A percentile compares a stretch with the other conserved stretches of the same genome.
phyloP scores from a whole-genome alignment of 2,797 vertebrate genomes.

The Gymnopithys bicolor region DNA sequence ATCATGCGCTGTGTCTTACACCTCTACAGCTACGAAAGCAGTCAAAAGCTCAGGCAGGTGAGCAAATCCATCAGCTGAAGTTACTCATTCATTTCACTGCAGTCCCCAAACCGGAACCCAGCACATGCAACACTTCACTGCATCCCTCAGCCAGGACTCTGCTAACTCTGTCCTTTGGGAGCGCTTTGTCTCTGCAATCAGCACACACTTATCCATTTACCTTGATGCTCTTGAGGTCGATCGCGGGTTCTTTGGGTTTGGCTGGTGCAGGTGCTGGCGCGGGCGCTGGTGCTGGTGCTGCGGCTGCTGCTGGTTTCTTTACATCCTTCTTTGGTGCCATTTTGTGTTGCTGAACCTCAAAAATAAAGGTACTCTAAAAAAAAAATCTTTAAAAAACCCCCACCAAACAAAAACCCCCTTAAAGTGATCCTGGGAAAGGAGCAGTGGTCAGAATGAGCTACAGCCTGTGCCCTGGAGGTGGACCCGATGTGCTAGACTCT shows the following conservation, averaged over 20 bases:
- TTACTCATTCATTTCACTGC: slow-evolving; percentile 37
- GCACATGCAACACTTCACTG: neutral
- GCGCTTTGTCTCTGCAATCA: neutral
- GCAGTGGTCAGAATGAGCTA: slow-evolving; percentile 72
- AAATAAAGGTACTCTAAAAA: slow-evolving; percentile 57
- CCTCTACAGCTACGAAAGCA: neutral
- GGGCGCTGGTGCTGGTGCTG: slow-evolving; percentile 31
- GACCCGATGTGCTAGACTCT: slow-evolving; percentile 73
- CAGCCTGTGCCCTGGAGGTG: slow-evolving; percentile 79
- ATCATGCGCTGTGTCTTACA: neutral
- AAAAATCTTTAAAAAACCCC: fast-evolving
- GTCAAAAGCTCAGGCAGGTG: slow-evolving; percentile 6
- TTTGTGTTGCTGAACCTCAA: slow-evolving; percentile 59
- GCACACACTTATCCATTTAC: slow-evolving; percentile 68
- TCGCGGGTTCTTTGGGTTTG: slow-evolving; percentile 79
- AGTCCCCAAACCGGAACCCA: neutral
- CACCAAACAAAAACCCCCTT: neutral
- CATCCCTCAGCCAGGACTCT: neutral
- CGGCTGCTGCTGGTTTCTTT: slow-evolving; percentile 79
- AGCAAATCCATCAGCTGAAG: neutral
- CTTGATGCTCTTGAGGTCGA: slow-evolving; percentile 85
- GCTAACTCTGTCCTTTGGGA: neutral
- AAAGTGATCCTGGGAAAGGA: slow-evolving; percentile 71
- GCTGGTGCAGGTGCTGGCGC: slow-evolving; percentile 72
- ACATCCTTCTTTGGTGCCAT: slow-evolving; percentile 88